Percentiles rank a stretch among this genome's conserved stretches.
Evolutionary conservation across 2,888 invertebrate genomes (phyloP).

Genomic region (Thymelicus acteon): DNA sequence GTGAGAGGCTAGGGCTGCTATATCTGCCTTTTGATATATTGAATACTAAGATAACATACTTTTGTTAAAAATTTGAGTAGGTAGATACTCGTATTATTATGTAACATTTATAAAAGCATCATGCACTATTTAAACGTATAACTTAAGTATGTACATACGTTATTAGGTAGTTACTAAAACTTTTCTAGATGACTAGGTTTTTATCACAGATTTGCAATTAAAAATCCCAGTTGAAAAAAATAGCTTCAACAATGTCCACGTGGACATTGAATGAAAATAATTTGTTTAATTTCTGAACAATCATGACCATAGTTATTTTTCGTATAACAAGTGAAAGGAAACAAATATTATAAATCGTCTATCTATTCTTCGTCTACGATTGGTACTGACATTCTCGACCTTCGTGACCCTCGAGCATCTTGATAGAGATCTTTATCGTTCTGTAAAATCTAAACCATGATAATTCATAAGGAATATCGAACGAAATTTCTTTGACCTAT

Average conservation of each 20-base stretch:
- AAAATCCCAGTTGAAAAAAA: no score
- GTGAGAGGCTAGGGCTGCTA: conserved; percentile 51
- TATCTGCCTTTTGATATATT: conserved; percentile 1
- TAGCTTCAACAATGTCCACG: not conserved
- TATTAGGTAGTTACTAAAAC: not conserved
- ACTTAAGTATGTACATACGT: no score
- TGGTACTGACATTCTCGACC: conserved; percentile 16
- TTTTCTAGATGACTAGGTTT: not conserved
- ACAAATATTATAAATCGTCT: not conserved
- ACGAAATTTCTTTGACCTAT: not conserved
- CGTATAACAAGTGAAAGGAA: not conserved
- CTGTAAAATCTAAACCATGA: conserved; percentile 1
- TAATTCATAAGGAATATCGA: not conserved
- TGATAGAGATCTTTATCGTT: conserved; percentile 20
- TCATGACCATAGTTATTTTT: not conserved
- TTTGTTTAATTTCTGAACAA: not conserved
- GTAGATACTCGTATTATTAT: no score
- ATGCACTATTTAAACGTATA: no score
- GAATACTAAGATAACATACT: no score
- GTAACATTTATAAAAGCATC: no score
- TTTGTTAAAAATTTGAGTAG: no score
- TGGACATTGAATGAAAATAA: not conserved
- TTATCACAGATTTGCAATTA: no score
- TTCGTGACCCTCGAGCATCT: conserved; percentile 14
- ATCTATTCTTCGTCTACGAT: conserved; percentile 5